These are phyloP conservation scores for Agrochola litura DNA, from an alignment of 2,888 invertebrate species.

Conservation along the genomic window DNA sequence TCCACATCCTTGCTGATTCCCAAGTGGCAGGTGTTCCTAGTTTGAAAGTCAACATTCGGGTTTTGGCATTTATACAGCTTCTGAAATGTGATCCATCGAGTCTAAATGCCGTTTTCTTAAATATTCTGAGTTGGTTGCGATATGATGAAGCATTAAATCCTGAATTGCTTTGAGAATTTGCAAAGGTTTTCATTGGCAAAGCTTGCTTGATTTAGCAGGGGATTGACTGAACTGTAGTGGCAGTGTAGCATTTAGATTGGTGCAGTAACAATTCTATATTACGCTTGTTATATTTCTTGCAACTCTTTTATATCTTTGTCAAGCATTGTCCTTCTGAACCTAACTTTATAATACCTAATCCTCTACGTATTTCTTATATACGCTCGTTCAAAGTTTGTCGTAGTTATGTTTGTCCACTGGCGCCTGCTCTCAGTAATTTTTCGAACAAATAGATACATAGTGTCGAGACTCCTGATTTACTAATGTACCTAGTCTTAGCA, in stretches of 20 bases:
- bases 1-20: not conserved
- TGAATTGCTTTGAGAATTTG: not conserved
- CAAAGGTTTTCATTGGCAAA: not conserved
- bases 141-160: not conserved
- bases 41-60: not conserved
- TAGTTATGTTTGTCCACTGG: constrained; percentile 86
- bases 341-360: constrained; percentile 17
- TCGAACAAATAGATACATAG: constrained; percentile 82
- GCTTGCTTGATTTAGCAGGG: not conserved
- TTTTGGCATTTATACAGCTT: not conserved
- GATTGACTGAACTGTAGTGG: not conserved
- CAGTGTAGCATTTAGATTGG: not conserved
- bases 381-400: constrained; percentile 72
- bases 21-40: not conserved
- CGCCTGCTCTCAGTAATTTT: constrained; percentile 87
- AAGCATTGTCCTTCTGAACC: constrained; percentile 18
- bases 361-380: constrained; percentile 46
- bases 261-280: not conserved
- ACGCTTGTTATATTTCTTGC: not conserved
- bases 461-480: constrained; percentile 84
- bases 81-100: not conserved
- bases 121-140: not conserved
- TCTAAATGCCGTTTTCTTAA: not conserved
- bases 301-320: not conserved
- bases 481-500: constrained; percentile 88